Evolutionary conservation across 2,888 invertebrate genomes (phyloP).

Genomic region (Epinotia bilunana): DNA sequence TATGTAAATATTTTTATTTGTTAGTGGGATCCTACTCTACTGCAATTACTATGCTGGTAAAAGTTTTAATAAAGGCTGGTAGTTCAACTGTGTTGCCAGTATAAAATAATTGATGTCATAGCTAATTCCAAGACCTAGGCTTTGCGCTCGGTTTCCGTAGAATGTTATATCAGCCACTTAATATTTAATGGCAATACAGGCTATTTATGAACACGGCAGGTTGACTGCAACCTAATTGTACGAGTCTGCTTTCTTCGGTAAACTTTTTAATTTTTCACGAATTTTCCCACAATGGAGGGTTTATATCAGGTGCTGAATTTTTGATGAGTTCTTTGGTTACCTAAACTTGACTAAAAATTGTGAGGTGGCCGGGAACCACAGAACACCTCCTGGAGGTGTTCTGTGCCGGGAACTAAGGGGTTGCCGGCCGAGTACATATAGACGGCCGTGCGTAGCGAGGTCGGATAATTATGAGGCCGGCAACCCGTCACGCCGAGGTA

Average conservation of each 20-base stretch:
- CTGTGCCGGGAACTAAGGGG: too few relatives aligned
- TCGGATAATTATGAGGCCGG: too few relatives aligned
- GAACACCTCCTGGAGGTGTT: too few relatives aligned
- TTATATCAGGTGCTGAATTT: slow-evolving; percentile 32
- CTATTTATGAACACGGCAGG: slow-evolving; percentile 35
- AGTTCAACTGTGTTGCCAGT: background rate
- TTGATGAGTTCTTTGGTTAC: slow-evolving; percentile 12
- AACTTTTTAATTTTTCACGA: slow-evolving; percentile 42
- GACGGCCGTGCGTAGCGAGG: too few relatives aligned
- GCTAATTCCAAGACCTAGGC: slow-evolving; percentile 34
- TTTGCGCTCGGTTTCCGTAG: slow-evolving; percentile 29
- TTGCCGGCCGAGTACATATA: too few relatives aligned
- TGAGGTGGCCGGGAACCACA: too few relatives aligned
- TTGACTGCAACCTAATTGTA: slow-evolving; percentile 37
- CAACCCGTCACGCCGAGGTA: too few relatives aligned
- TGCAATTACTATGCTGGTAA: background rate
- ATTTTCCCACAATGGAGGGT: slow-evolving; percentile 32
- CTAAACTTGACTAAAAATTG: background rate
- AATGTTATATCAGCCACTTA: slow-evolving; percentile 34
- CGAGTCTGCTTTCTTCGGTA: slow-evolving; percentile 37
- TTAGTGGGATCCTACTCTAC: background rate
- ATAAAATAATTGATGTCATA: slow-evolving; percentile 27
- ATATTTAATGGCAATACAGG: slow-evolving; percentile 30
- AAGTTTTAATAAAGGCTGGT: background rate
- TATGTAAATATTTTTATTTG: too few relatives aligned